Evolutionary conservation across 2,113 vertebrate species (phyloP), one percentile per base, ranked within the genome.

Genomic region (Salvelinus sp.): DNA sequence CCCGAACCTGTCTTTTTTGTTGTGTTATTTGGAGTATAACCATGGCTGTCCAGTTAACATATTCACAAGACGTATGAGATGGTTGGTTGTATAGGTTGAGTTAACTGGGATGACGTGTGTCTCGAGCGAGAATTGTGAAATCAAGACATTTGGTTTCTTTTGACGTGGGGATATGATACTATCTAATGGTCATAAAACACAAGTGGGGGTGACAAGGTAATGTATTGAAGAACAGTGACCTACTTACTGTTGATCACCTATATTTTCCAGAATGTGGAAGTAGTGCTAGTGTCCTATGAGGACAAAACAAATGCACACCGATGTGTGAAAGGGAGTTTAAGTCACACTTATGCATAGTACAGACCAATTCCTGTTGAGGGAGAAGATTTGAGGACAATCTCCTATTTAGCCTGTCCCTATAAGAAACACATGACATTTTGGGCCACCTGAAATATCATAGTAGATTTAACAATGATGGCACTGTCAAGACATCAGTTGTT

Each of bases 21-120:
- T 9, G 6, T 85, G 79, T 72, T 50, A n/a, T 54, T 54, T 1
- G 2, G 50, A 86, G 58, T 74, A 25, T 79, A 28, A 28, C 38
- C 71, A 12, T 76, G 22, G 75, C 57, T n/a, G 57, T 60, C 57
- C 57, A 72, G 48, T 50, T 50, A 14, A 38, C 77, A 72, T 66
- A 74, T 74, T 33, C 14, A 38, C 54, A 75, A 74, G 75, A 66
- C 16, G 14, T 22, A 23, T 69, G 13, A 57, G 27, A 75, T 14
- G 22, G n/a, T 7, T 57, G 68, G 68, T 44, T 78, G 47, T 72
- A 69, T 16, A 14, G 50, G 50, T 54, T 54, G 50, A 54, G 16
- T 54, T 54, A 14, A 23, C 4, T 7, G 44, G 12, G 0, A 75
- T 47, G 30, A 33, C 2, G 12, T 38, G 27, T 68, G 9, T 50